Evolutionary conservation across 2,888 invertebrate species (phyloP).

Genomic region (Chrysopilus asiliformis): DNA sequence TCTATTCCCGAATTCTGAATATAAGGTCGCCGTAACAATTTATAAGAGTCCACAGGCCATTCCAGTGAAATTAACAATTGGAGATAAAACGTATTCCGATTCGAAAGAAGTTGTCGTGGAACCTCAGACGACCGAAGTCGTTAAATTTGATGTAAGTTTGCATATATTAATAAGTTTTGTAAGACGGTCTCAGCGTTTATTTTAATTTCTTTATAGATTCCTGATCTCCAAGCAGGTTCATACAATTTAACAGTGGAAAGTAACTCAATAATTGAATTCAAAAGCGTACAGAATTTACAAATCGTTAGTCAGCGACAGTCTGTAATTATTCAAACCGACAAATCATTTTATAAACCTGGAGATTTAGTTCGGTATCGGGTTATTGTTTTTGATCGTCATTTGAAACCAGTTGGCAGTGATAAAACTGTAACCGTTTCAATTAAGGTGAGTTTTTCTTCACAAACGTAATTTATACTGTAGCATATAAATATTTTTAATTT

Average conservation of each 20-base stretch:
- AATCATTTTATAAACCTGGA: constrained; percentile 79
- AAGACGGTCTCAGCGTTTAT: too few species aligned
- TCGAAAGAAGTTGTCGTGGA: constrained; percentile 52
- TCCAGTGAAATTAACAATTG: constrained; percentile 52
- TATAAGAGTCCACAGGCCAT: constrained; percentile 43
- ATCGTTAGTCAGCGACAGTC: constrained; percentile 48
- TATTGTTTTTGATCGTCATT: background rate
- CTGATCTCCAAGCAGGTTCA: constrained; percentile 56
- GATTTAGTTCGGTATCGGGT: constrained; percentile 52
- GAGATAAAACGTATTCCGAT: constrained; percentile 50
- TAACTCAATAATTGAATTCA: constrained; percentile 56
- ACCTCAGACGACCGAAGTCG: constrained; percentile 51
- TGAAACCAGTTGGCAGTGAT: background rate
- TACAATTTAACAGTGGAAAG: constrained; percentile 60
- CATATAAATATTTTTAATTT: too few species aligned
- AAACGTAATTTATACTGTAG: too few species aligned
- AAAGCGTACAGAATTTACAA: constrained; percentile 53
- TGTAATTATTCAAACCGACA: constrained; percentile 66
- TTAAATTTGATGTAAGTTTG: constrained; percentile 48
- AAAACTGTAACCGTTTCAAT: background rate
- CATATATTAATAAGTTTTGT: background rate
- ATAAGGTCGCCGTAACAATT: constrained; percentile 55
- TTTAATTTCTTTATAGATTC: background rate
- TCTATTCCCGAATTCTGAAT: constrained; percentile 55
- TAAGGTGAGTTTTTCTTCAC: background rate